Base-by-base conservation (phyloP, 2,888 invertebrate genomes). In the Hedychridium roseum region DNA sequence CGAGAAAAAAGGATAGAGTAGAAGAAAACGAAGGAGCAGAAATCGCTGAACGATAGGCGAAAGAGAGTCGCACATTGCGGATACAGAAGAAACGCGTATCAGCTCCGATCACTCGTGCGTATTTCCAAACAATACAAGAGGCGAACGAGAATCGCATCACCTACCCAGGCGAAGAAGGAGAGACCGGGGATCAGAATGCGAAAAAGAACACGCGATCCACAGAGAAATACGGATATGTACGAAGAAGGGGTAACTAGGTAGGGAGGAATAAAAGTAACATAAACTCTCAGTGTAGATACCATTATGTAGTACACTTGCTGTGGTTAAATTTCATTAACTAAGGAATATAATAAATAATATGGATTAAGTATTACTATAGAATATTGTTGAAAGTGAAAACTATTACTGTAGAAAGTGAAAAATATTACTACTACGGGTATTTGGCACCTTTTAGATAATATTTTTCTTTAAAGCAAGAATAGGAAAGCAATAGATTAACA, bases 111-210 rank as follows among this genome's bases (percentile, higher is more conserved):
- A 64, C 60, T 63, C 60, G n/a, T n/a, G 71, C 68, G 69, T 67
- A 76, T 76, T 76, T 76, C 74, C 74, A 76, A 76, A 76, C 76
- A 76, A 76, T 76, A 73, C 67, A 57, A 64, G 60, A 45, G 49
- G 50, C 31, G 26, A 23, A 57, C 51, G 45, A 56, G 60, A 61
- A 58, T 66, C 67, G 54, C 54, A 59, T 66, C 63, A 63, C 63
- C 43, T 40, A 49, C 34, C 31, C 32, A 1, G 3, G n/a, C 43
- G 31, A 18, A 31, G 23, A 36, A 32, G 28, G 27, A 26, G 37
- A n/a, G 36, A 37, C 7, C 38, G 26, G 16, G 12, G 36, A 26
- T 49, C 31, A 43, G n/a, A 14, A 28, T 32, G 27, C 27, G 17
- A 9, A 2, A 21, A 2, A n/a, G 32, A 20, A 11, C n/a, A n/a